Percentiles rank a stretch among this genome's conserved stretches.
These are phyloP conservation scores for Hirudinaria manillensis DNA, from an alignment of 2,888 invertebrate species.

Conservation along the genomic window DNA sequence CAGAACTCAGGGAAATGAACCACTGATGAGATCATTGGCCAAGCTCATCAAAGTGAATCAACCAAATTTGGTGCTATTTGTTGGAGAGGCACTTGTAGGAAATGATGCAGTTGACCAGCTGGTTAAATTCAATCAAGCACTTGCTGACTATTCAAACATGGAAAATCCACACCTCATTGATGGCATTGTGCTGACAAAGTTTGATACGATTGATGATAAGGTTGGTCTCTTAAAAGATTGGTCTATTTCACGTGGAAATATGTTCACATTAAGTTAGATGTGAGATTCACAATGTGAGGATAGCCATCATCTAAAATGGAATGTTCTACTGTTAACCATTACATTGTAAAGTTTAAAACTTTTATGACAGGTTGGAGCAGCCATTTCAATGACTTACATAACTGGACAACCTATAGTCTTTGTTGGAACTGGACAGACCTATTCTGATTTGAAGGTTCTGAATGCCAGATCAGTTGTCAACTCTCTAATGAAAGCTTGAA, in stretches of 20 bases:
- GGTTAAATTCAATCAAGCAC: conserved; percentile 93
- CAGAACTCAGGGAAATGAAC: conserved; percentile 99
- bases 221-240: conserved; percentile 52
- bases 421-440: conserved; percentile 98
- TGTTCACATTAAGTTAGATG: background rate
- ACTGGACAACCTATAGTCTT: conserved; percentile 99
- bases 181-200: conserved; percentile 97
- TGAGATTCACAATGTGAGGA: background rate
- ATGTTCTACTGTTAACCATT: background rate
- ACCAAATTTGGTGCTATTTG: conserved; percentile 96
- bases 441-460: conserved; percentile 89
- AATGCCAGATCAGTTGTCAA: conserved; percentile 93
- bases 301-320: background rate
- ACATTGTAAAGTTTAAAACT: background rate
- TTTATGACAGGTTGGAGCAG: conserved; percentile 71
- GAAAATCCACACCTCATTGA: conserved; percentile 74
- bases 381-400: conserved; percentile 99
- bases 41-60: conserved; percentile 95
- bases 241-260: background rate
- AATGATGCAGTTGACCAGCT: conserved; percentile 99
- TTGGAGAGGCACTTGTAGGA: conserved; percentile 98
- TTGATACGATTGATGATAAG: conserved; percentile 99
- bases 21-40: conserved; percentile 91
- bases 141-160: conserved; percentile 76
- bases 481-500: conserved; percentile 67